These are phyloP conservation scores for Clusia tigrina DNA, from an alignment of 2,888 invertebrate genomes.

Conservation along the genomic window DNA sequence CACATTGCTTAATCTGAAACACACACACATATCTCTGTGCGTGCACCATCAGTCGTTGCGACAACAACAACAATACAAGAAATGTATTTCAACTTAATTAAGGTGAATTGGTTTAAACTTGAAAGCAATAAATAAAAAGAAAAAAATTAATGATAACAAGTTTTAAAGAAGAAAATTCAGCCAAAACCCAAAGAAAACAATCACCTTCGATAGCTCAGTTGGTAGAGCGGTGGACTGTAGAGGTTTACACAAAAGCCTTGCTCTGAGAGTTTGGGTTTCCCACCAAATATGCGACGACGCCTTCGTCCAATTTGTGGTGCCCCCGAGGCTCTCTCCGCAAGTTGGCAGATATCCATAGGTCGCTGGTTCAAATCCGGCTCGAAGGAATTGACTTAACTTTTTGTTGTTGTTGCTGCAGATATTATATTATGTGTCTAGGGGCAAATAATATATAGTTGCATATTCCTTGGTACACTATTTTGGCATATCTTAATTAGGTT, in stretches of 20 bases:
- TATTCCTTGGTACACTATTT: no score
- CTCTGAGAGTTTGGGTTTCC: no score
- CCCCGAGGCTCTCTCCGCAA: not conserved
- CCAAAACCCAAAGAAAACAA: not conserved
- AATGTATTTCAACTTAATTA: no score
- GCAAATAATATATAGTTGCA: no score
- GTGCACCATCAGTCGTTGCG: not conserved
- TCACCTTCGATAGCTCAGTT: constrained; percentile 55
- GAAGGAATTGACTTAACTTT: not conserved
- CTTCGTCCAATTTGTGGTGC: not conserved
- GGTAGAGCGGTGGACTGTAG: constrained; percentile 57
- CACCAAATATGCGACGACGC: no score
- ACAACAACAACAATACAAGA: not conserved
- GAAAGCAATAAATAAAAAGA: not conserved
- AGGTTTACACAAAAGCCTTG: not conserved
- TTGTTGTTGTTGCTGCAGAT: no score
- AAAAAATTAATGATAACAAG: not conserved
- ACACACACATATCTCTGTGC: no score
- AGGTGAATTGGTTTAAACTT: no score
- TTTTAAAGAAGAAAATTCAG: not conserved
- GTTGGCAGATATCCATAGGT: constrained; percentile 5
- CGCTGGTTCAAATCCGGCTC: constrained; percentile 12
- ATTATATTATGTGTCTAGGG: no score
- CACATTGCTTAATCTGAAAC: not conserved
- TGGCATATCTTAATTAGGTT: no score